A percentile compares a stretch with the other conserved stretches of the same genome.
phyloP scores from a whole-genome alignment of 2,888 invertebrate species.

The Onthophagus sagittarius region DNA sequence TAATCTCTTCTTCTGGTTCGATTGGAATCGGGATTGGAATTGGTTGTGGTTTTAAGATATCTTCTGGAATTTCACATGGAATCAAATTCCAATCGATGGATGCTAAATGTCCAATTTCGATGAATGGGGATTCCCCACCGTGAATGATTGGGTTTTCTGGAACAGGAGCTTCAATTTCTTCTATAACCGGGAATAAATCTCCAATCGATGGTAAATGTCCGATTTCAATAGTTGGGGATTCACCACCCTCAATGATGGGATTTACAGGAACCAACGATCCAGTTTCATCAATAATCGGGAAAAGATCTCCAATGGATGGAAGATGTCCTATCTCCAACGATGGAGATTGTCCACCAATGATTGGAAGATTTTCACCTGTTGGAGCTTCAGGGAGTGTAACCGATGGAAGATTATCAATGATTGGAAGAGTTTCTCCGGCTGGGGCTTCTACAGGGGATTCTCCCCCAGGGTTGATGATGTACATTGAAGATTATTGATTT shows the following conservation, averaged over 20 bases:
- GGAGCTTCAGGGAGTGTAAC: neutral
- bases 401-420: neutral
- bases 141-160: neutral
- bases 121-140: neutral
- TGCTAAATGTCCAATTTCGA: neutral
- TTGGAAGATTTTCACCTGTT: neutral
- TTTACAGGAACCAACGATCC: neutral
- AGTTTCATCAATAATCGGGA: neutral
- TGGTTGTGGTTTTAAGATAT: conserved; percentile 4
- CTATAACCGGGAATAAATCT: too few species aligned
- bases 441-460: neutral
- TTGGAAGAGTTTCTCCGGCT: neutral
- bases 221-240: neutral
- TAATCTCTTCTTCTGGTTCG: conserved; percentile 10
- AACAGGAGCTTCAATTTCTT: neutral
- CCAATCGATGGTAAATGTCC: neutral
- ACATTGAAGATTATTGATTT: too few species aligned
- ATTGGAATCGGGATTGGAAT: neutral
- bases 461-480: too few species aligned
- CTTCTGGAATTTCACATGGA: neutral
- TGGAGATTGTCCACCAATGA: neutral
- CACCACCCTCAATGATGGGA: neutral
- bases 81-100: neutral
- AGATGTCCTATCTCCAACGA: neutral
- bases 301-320: neutral